Conservation (phyloP, 2,888 invertebrate species). For the Adelphocoris suturalis region DNA sequence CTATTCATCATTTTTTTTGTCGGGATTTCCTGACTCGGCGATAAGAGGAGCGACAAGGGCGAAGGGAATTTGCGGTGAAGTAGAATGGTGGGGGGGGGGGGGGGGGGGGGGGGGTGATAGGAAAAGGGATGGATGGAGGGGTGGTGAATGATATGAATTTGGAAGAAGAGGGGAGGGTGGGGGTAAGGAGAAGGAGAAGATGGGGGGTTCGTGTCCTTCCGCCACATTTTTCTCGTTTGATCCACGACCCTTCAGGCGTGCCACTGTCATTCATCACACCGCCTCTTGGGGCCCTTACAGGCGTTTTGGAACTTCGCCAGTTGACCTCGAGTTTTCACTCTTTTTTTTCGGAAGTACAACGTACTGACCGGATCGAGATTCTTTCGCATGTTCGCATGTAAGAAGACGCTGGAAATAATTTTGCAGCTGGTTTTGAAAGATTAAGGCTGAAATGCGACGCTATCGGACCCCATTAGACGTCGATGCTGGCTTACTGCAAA, state of each 20-base stretch:
- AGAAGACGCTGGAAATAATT: too few species aligned
- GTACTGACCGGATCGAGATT: too few species aligned
- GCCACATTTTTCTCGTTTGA: conserved; percentile 49
- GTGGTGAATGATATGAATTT: too few species aligned
- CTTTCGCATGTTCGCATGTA: too few species aligned
- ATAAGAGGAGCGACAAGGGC: not conserved
- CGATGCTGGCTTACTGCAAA: too few species aligned
- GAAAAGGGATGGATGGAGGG: too few species aligned
- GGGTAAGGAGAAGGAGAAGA: not conserved
- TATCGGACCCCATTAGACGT: too few species aligned
- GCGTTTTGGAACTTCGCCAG: conserved; percentile 42
- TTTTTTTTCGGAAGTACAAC: not conserved
- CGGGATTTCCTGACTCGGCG: conserved; percentile 18
- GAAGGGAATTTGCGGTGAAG: not conserved
- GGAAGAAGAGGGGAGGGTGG: too few species aligned
- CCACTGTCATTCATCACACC: conserved; percentile 50
- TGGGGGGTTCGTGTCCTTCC: not conserved
- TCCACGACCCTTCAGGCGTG: conserved; percentile 38
- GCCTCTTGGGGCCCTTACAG: not conserved
- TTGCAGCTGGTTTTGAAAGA: too few species aligned
- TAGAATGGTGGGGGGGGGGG: not conserved
- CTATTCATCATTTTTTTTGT: conserved; percentile 16
- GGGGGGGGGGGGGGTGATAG: not conserved
- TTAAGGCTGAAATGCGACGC: too few species aligned
- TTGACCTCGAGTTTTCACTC: conserved; percentile 22